Evolutionary conservation across 2,888 invertebrate species (phyloP).

Genomic region (Oscheius sp.): DNA sequence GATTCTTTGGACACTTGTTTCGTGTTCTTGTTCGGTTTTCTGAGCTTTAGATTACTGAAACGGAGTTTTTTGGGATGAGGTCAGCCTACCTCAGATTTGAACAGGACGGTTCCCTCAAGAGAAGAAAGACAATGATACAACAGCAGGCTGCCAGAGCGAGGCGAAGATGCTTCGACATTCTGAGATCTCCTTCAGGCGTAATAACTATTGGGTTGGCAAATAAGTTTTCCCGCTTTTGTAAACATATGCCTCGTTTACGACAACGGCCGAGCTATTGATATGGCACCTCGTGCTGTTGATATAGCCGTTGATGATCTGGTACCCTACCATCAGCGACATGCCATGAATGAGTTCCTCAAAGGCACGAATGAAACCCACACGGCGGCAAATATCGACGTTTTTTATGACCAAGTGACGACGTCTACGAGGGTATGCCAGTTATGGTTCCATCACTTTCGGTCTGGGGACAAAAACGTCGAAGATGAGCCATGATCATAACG

Average conservation of each 20-base stretch:
- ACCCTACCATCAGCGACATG: not conserved
- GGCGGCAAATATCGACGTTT: too few relatives aligned
- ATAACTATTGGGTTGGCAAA: too few relatives aligned
- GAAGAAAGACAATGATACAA: conserved; percentile 22
- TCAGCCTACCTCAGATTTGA: not conserved
- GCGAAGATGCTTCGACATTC: not conserved
- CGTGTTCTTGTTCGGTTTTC: too few relatives aligned
- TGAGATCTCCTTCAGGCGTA: not conserved
- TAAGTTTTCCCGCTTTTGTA: not conserved
- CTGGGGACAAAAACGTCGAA: too few relatives aligned
- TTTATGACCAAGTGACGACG: too few relatives aligned
- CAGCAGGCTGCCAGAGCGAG: conserved; percentile 7
- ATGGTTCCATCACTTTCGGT: too few relatives aligned
- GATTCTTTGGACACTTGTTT: not conserved
- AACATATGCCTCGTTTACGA: not conserved
- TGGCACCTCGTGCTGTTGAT: not conserved
- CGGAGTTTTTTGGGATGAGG: not conserved
- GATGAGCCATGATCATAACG: too few relatives aligned
- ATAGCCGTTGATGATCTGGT: not conserved
- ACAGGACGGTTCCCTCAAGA: conserved; percentile 11
- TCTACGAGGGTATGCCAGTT: too few relatives aligned
- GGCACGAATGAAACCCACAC: not conserved
- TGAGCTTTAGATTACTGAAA: not conserved
- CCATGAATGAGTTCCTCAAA: not conserved
- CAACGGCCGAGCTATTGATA: not conserved